Evolutionary conservation across 1,140 invertebrate species (phyloP), one percentile per base, ranked within the genome.

Genomic region (Aphidius ervi): DNA sequence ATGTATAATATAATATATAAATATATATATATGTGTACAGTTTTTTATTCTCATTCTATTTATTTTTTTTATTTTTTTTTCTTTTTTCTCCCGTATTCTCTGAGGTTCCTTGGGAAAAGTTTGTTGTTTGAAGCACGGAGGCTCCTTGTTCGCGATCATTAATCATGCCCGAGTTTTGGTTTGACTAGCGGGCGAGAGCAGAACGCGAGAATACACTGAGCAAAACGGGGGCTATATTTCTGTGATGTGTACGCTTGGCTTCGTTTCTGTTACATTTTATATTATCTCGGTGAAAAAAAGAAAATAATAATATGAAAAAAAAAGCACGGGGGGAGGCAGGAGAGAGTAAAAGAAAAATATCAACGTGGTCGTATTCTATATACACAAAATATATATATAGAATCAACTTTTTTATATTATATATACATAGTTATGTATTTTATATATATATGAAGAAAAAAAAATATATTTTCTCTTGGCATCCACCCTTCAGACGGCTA

Each of bases 141-240:
- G 68, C 71, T 72, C 68, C 73, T 70, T 66, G 69, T 70, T 75
- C 75, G 79, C 77, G 75, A 82, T 80, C 83, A 84, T 84, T 84
- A 84, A 84, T 84, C 82, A 84, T 82, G 80, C 76, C 23, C 76
- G 80, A 82, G 81, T 83, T 83, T 84, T 81, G 79, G 82, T 82
- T 82, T 83, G 82, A 84, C 82, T 83, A 81, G 81, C 80, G 71
- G 81, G 53, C 52, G 52, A 54, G 70, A 72, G 75, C 4, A 66
- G 69, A 72, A 70, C 70, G 23, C 23, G 23, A 31, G 23, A 31
- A 31, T 31, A 31, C 23, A 31, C 23, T 31, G 23, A 31, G 23
- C 23, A 31, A 31, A 31, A 31, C 23, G 23, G 23, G 45, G 50
- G 56, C 62, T 47, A 31, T 31, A 31, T 31, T 31, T 31, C 4